phyloP scores from a whole-genome alignment of 2,113 vertebrate genomes.

The Stegostoma tigrinum region DNA sequence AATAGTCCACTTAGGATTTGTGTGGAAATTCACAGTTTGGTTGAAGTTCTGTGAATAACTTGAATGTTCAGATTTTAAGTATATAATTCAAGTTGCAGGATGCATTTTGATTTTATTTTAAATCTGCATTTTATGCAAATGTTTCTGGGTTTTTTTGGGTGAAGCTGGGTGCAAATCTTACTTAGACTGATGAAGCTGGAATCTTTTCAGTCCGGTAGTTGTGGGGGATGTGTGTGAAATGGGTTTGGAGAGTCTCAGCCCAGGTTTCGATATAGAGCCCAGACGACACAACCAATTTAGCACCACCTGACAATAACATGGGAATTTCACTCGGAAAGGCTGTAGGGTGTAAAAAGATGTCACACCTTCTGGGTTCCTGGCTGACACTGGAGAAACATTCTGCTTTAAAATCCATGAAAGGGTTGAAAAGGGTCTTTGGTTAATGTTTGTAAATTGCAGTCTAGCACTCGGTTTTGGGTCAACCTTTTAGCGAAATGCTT shows the following conservation, averaged over 20 bases:
- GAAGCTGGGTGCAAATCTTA: neutral
- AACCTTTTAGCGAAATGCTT: no score
- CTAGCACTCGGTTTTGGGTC: neutral
- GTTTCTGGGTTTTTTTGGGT: neutral
- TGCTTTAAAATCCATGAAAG: neutral
- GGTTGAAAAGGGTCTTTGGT: neutral
- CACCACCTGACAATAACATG: neutral
- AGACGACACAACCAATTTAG: neutral
- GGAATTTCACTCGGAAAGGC: neutral
- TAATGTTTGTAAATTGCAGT: neutral
- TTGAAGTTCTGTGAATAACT: neutral
- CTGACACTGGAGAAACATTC: neutral
- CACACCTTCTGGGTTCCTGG: neutral
- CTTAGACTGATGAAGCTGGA: neutral
- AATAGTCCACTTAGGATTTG: neutral
- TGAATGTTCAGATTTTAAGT: neutral
- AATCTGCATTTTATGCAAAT: neutral
- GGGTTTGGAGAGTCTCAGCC: neutral
- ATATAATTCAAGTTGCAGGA: neutral
- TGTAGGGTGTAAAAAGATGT: neutral
- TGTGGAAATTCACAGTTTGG: neutral
- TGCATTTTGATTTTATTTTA: neutral
- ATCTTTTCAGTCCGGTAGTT: neutral
- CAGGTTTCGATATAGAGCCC: neutral
- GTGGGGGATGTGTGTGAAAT: no score